Conservation (phyloP, 2,888 invertebrate genomes). For the Elgonia sp. region DNA sequence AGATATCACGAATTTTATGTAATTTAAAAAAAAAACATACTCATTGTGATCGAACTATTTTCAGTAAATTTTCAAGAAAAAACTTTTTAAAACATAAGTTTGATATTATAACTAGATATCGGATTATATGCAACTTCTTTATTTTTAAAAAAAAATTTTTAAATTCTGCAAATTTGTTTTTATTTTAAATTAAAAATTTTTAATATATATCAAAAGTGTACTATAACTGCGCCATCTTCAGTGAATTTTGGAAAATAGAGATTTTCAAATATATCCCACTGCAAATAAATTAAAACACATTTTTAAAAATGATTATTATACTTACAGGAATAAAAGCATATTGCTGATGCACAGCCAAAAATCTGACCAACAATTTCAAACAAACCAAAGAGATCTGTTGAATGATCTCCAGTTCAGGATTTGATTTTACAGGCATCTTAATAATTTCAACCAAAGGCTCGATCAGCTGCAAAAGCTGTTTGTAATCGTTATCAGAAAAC, state of each 20-base stretch:
- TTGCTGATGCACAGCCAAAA: constrained; percentile 90
- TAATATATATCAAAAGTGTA: too few relatives aligned
- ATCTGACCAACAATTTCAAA: constrained; percentile 93
- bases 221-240: too few relatives aligned
- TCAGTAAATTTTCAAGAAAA: too few relatives aligned
- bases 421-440: constrained; percentile 87
- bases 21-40: too few relatives aligned
- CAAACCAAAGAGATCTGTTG: constrained; percentile 95
- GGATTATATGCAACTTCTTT: too few relatives aligned
- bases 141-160: too few relatives aligned
- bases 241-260: background rate
- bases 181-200: too few relatives aligned
- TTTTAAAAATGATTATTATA: constrained; percentile 4
- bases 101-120: too few relatives aligned
- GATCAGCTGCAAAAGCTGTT: constrained; percentile 89
- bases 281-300: background rate
- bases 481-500: constrained; percentile 88
- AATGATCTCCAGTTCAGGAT: constrained; percentile 90
- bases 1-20: too few relatives aligned
- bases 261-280: too few relatives aligned
- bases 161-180: too few relatives aligned
- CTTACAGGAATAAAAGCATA: constrained; percentile 90
- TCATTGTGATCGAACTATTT: too few relatives aligned
- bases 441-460: constrained; percentile 89
- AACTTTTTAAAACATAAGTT: background rate